Evolutionary conservation across 2,888 invertebrate genomes (phyloP).

Genomic region (Hedychridium roseum): DNA sequence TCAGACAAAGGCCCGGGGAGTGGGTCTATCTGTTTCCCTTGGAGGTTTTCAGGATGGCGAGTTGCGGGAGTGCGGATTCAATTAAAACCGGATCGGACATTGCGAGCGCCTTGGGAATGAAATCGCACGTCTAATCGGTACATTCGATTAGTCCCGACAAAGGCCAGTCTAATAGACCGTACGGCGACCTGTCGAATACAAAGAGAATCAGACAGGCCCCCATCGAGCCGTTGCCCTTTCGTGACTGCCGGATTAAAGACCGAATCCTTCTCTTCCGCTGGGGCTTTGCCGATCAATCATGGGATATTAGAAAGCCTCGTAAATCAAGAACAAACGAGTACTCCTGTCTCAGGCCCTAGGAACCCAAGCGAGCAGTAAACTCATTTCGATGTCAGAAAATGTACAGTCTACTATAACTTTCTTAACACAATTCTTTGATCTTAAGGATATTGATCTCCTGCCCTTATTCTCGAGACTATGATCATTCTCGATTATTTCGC

Average conservation of each 20-base stretch:
- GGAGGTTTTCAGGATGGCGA: too few species aligned
- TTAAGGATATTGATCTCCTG: too few species aligned
- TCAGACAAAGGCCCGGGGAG: too few species aligned
- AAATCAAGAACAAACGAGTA: slow-evolving; percentile 2
- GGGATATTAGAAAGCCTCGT: background rate
- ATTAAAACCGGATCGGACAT: slow-evolving; percentile 8
- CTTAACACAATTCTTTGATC: too few species aligned
- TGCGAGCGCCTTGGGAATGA: slow-evolving; percentile 15
- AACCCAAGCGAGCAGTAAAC: too few species aligned
- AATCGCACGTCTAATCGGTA: slow-evolving; percentile 26
- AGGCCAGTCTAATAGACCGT: slow-evolving; percentile 25
- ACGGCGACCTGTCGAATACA: slow-evolving; percentile 5
- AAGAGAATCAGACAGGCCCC: background rate
- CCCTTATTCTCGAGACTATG: too few species aligned
- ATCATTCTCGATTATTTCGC: too few species aligned
- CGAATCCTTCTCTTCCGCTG: background rate
- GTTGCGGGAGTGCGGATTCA: slow-evolving; percentile 6
- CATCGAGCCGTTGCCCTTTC: slow-evolving; percentile 2
- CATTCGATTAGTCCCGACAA: slow-evolving; percentile 33
- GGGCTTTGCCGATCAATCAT: background rate
- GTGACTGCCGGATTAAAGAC: slow-evolving; percentile 6
- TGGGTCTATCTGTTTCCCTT: too few species aligned
- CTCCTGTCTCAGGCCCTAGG: background rate
- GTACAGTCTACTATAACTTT: too few species aligned
- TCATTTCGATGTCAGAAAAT: too few species aligned